Percentiles rank a stretch among this genome's conserved stretches.
These are phyloP conservation scores for Mus musculus DNA, from an alignment of 2,113 vertebrate genomes.

Conservation along the genomic window GRCm39 chr3:24648501-24649000, in stretches of 20 bases:
- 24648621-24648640: neutral
- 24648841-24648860: neutral
- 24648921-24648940: neutral
- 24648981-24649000: neutral
- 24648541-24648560: neutral
- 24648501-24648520: neutral
- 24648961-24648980: neutral
- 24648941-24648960: neutral
- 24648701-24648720: neutral
- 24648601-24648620: neutral
- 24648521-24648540: neutral
- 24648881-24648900: neutral
- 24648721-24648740: fast-evolving
- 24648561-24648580: neutral
- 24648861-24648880: neutral
- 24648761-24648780: neutral
- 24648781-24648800: fast-evolving
- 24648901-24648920: neutral
- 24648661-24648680: neutral
- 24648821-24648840: neutral
- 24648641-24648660: neutral
- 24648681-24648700: neutral
- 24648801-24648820: neutral
- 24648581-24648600: neutral
- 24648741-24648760: neutral